Evolutionary conservation across 1,140 invertebrate species (phyloP).

Genomic region (Eufriesea mexicana): DNA sequence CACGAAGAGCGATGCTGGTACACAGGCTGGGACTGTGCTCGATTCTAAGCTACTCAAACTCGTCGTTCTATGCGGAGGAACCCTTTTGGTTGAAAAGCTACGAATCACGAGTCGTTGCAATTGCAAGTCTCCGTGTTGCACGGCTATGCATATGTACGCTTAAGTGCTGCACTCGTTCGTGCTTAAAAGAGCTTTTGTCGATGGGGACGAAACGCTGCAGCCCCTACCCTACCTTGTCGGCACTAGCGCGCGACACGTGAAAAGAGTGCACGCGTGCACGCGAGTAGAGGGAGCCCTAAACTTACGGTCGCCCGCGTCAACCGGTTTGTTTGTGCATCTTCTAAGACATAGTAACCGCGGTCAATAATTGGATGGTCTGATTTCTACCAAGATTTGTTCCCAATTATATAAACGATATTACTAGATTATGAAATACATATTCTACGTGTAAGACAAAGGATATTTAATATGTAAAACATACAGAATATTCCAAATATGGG

Average conservation of each 20-base stretch:
- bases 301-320: conserved; percentile 22
- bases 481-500: too few species aligned
- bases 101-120: conserved; percentile 35
- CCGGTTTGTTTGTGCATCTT: conserved; percentile 15
- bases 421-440: too few species aligned
- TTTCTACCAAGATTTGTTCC: background rate
- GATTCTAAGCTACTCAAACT: conserved; percentile 30
- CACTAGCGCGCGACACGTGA: conserved; percentile 25
- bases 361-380: background rate
- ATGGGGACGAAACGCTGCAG: conserved; percentile 38
- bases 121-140: conserved; percentile 21
- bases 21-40: background rate
- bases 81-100: conserved; percentile 16
- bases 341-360: conserved; percentile 12
- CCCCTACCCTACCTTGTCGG: background rate
- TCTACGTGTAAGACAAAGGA: too few species aligned
- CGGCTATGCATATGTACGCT: conserved; percentile 37
- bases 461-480: too few species aligned
- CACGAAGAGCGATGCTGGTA: background rate
- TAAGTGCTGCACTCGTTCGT: conserved; percentile 50
- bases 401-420: too few species aligned
- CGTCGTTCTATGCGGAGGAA: background rate
- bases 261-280: conserved; percentile 40
- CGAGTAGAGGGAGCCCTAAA: conserved; percentile 23
- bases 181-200: conserved; percentile 63